A percentile compares a stretch with the other conserved stretches of the same genome.
These are phyloP conservation scores for Rhysida immarginata DNA, from an alignment of 1,140 invertebrate species.

Conservation along the genomic window DNA sequence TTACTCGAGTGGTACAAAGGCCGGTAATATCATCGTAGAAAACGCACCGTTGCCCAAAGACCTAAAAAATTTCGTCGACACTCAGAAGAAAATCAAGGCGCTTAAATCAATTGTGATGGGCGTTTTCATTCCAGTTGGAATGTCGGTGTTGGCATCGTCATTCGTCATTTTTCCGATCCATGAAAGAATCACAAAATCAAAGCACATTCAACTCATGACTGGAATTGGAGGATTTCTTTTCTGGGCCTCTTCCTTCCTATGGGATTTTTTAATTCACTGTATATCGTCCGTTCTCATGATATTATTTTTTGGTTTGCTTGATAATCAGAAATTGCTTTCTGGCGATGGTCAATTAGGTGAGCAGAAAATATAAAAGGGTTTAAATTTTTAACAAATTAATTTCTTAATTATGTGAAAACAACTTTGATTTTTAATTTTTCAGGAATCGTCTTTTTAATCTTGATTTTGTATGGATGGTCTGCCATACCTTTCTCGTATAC, in stretches of 20 bases:
- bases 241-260: constrained; percentile 2
- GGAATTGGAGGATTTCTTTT: constrained; percentile 13
- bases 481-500: too few species aligned
- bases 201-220: constrained; percentile 17
- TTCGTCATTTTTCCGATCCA: constrained; percentile 5
- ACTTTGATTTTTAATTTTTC: too few species aligned
- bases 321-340: background rate
- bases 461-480: too few species aligned
- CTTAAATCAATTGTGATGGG: background rate
- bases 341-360: background rate
- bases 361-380: too few species aligned
- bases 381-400: too few species aligned
- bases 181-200: constrained; percentile 11
- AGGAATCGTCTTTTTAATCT: too few species aligned
- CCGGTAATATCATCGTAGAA: too few species aligned
- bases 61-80: too few species aligned
- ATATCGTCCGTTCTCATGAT: background rate
- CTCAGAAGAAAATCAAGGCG: background rate
- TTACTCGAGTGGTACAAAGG: background rate
- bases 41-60: background rate
- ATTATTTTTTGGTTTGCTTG: background rate
- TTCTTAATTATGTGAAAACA: too few species aligned
- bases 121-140: constrained; percentile 15
- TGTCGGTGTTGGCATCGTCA: constrained; percentile 42
- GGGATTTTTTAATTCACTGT: constrained; percentile 2